These are phyloP conservation scores for Poecilobothrus nobilitatus DNA, from an alignment of 2,888 invertebrate genomes.

Conservation along the genomic window DNA sequence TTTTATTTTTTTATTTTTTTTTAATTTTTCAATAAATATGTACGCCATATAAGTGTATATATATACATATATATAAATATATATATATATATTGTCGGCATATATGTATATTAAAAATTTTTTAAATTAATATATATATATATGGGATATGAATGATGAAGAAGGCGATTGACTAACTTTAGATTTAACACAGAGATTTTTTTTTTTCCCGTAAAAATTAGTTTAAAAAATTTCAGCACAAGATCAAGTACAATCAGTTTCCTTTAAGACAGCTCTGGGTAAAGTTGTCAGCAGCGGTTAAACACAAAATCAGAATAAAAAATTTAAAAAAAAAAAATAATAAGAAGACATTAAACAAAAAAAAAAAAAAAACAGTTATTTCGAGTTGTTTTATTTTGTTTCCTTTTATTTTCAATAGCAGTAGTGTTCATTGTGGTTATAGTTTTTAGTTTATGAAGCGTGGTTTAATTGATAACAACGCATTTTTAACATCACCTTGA, in stretches of 20 bases:
- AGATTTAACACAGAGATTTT: no score
- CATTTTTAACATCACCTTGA: neutral
- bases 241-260: constrained; percentile 25
- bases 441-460: neutral
- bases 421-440: neutral
- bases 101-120: no score
- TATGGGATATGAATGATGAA: no score
- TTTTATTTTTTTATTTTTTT: no score
- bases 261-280: constrained; percentile 22
- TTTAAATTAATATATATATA: no score
- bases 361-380: neutral
- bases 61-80: no score
- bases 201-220: neutral
- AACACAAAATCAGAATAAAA: neutral
- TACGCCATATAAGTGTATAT: no score
- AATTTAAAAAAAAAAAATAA: neutral
- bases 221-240: constrained; percentile 11
- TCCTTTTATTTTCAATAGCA: neutral
- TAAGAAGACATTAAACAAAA: no score
- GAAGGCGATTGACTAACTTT: no score
- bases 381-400: no score
- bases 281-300: constrained; percentile 12
- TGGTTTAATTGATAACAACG: neutral
- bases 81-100: no score
- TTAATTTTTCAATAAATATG: no score